These are phyloP conservation scores for Melanostigma gelatinosum DNA, from an alignment of 2,113 vertebrate genomes.

Conservation along the genomic window DNA sequence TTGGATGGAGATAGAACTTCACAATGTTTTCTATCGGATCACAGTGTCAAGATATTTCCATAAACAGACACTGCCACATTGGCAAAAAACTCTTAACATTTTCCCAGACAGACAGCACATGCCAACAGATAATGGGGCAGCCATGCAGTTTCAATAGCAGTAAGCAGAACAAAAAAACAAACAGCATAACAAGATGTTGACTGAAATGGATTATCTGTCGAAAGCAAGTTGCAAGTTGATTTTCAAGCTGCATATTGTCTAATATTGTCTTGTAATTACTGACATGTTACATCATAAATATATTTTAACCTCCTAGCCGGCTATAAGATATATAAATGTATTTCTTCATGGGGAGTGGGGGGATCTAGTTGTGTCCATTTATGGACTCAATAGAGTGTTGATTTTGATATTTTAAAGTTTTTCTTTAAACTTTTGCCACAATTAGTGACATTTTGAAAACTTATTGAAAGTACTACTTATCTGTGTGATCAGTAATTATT, in stretches of 20 bases:
- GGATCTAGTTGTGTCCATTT: neutral
- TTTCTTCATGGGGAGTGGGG: neutral
- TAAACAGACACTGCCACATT: neutral
- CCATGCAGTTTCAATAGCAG: neutral
- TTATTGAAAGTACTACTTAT: slow-evolving; percentile 17
- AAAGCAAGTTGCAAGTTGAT: neutral
- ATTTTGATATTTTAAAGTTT: neutral
- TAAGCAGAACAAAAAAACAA: neutral
- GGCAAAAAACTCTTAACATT: neutral
- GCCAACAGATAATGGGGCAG: neutral
- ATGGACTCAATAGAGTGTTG: neutral
- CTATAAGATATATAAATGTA: neutral
- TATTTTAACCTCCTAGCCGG: neutral
- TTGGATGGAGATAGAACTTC: neutral
- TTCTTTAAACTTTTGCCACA: neutral
- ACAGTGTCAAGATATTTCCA: neutral
- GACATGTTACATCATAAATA: neutral
- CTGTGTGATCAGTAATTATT: slow-evolving; percentile 45
- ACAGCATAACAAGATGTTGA: neutral
- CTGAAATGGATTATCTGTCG: neutral
- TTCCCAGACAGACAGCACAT: neutral
- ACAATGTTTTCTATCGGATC: neutral
- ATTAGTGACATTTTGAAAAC: neutral
- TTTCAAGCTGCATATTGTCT: neutral
- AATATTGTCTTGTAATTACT: neutral